phyloP scores from a whole-genome alignment of 2,888 invertebrate genomes.

The Chaetogeoica ovagalla region DNA sequence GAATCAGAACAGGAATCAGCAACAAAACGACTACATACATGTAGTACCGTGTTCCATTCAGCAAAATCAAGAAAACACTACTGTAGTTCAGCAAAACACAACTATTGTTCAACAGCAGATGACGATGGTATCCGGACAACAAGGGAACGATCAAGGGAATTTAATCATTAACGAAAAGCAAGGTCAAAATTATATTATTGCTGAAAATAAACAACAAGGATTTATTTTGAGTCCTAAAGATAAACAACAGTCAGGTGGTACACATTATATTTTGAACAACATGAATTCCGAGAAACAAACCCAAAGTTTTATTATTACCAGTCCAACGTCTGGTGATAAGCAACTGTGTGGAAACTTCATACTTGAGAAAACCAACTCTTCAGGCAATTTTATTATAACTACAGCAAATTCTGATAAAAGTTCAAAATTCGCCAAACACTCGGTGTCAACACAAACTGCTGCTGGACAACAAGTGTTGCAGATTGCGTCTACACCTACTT shows the following conservation, averaged over 20 bases:
- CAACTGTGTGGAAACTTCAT: constrained; percentile 57
- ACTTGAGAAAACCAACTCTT: constrained; percentile 55
- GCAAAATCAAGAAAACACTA: constrained; percentile 60
- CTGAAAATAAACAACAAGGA: constrained; percentile 56
- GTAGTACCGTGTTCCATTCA: constrained; percentile 56
- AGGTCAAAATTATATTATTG: constrained; percentile 61
- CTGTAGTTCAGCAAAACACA: constrained; percentile 82
- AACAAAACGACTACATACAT: constrained; percentile 51
- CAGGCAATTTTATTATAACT: constrained; percentile 54
- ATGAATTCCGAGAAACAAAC: constrained; percentile 55
- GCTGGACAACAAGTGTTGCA: constrained; percentile 55
- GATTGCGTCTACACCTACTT: constrained; percentile 56
- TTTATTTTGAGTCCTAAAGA: constrained; percentile 57
- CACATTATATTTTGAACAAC: constrained; percentile 56
- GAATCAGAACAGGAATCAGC: constrained; percentile 50
- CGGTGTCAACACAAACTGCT: constrained; percentile 77
- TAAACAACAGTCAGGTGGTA: constrained; percentile 50
- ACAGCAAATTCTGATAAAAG: constrained; percentile 53
- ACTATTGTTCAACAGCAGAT: constrained; percentile 83
- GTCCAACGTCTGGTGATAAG: constrained; percentile 55
- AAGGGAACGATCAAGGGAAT: constrained; percentile 57
- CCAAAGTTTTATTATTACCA: constrained; percentile 56
- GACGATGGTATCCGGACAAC: constrained; percentile 74
- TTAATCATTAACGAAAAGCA: constrained; percentile 55
- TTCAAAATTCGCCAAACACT: constrained; percentile 63